Evolutionary conservation across 2,797 vertebrate genomes (phyloP).

Genomic region (Syngnathus acus): DNA sequence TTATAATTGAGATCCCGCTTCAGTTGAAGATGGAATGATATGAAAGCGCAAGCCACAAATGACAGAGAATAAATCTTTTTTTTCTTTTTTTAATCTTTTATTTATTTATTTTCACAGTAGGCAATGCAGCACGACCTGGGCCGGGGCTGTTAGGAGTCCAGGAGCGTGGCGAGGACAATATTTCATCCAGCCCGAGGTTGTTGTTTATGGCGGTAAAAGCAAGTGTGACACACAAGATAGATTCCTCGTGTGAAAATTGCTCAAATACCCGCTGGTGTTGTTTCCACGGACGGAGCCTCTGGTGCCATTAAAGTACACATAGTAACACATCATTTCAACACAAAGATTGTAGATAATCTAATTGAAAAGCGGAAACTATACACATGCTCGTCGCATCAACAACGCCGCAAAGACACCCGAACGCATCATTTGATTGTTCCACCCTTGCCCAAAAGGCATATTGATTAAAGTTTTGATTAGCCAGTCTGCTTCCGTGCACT

Average conservation of each 20-base stretch:
- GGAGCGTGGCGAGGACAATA: constrained; percentile 44
- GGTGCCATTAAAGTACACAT: constrained; percentile 35
- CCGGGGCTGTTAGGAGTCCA: constrained; percentile 45
- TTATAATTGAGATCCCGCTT: constrained; percentile 64
- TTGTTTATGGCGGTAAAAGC: constrained; percentile 49
- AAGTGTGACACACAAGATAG: constrained; percentile 50
- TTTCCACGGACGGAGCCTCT: constrained; percentile 33
- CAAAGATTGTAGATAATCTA: constrained; percentile 36
- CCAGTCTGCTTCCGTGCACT: constrained; percentile 17
- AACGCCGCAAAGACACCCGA: background rate
- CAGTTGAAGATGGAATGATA: constrained; percentile 70
- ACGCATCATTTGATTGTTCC: background rate
- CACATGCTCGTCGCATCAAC: no score
- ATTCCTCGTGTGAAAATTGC: constrained; percentile 56
- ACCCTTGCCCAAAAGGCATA: background rate
- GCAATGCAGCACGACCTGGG: constrained; percentile 14
- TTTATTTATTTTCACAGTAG: constrained; percentile 6
- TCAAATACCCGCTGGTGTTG: constrained; percentile 46
- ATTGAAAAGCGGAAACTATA: constrained; percentile 17
- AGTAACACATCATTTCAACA: background rate
- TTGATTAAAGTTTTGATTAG: constrained; percentile 19
- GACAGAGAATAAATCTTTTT: background rate
- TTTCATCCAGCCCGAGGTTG: constrained; percentile 47
- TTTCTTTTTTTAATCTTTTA: background rate
- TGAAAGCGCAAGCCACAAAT: constrained; percentile 18